phyloP scores from a whole-genome alignment of 2,888 invertebrate species.

The Poecilus cupreus region DNA sequence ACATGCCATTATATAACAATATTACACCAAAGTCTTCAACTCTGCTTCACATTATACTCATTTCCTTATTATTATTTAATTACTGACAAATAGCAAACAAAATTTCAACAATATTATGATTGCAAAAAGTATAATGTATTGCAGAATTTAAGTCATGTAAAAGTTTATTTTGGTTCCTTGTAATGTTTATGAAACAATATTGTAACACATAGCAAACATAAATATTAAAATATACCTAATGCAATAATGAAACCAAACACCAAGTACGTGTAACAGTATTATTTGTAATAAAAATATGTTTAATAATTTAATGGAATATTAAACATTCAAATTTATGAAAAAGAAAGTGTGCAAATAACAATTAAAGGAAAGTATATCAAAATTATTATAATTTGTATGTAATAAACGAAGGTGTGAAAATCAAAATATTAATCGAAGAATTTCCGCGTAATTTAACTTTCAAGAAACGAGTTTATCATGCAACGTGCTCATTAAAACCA shows the following conservation, averaged over 20 bases:
- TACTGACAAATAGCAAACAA: too few species aligned
- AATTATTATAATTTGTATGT: background rate
- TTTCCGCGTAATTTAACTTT: slow-evolving; percentile 21
- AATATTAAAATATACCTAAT: background rate
- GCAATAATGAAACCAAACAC: background rate
- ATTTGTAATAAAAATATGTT: background rate
- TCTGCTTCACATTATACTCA: background rate
- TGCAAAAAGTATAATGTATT: background rate
- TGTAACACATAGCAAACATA: background rate
- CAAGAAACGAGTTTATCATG: slow-evolving; percentile 10
- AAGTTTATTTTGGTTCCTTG: background rate
- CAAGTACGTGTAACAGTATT: background rate
- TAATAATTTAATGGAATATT: background rate
- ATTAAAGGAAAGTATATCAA: slow-evolving; percentile 9
- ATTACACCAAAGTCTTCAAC: slow-evolving; percentile 18
- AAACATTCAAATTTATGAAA: background rate
- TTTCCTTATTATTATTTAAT: too few species aligned
- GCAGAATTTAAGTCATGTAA: background rate
- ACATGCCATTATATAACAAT: slow-evolving; percentile 60
- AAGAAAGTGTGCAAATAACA: background rate
- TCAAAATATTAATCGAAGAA: background rate
- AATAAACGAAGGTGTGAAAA: slow-evolving; percentile 1
- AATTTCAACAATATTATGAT: too few species aligned
- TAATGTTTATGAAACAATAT: background rate
- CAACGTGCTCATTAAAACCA: slow-evolving; percentile 31